Evolutionary conservation across 2,113 vertebrate genomes (phyloP), one percentile per base, ranked within the genome.

Genomic region (Neodon shergylaensis): DNA sequence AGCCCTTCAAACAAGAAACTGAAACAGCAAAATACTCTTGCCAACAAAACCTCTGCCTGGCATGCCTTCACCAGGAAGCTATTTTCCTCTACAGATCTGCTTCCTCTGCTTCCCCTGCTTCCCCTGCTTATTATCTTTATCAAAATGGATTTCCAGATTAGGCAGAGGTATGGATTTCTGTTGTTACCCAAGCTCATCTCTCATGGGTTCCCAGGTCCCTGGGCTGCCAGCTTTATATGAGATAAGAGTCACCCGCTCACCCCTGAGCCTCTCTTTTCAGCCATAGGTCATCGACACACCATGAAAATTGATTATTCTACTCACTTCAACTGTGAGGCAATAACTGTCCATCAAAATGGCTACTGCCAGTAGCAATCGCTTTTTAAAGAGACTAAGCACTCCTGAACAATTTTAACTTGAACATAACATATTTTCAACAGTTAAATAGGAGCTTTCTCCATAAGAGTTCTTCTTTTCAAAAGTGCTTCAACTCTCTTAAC

Each of bases 301-400:
- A 61, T 33, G 63, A 94, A 96, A 97, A 97, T 78, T 86, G 96
- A 98, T 96, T 94, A 92, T 92, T 92, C 91, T 90, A 63, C 95
- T 96, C 95, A 78, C 61, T 96, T 92, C 85, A 72, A 66, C 88
- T 92, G 42, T 86, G 88, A 95, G 90, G 94, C 83, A 88, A 28
- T 96, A 96, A 96, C 95, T 96, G 91, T 95, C 95, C 65, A 36
- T 97, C 96, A 94, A 97, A 97, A 96, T 33, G 61, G 85, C 92
- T 88, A 63, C 58, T 85, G 92, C 85, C 84, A 36, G 66, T 44
- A 88, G 83, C 95, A 88, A 96, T 95, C 96, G 87, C 85, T 44
- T 94, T 90, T 93, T 88, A 86, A 95, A 96, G 88, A 74, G 77
- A 96, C 77, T 58, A 63, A 92, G 92, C 88, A 91, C 95, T 96